These are phyloP conservation scores for Micropoecilia bifurca DNA, from an alignment of 2,797 vertebrate genomes.

Conservation along the genomic window DNA sequence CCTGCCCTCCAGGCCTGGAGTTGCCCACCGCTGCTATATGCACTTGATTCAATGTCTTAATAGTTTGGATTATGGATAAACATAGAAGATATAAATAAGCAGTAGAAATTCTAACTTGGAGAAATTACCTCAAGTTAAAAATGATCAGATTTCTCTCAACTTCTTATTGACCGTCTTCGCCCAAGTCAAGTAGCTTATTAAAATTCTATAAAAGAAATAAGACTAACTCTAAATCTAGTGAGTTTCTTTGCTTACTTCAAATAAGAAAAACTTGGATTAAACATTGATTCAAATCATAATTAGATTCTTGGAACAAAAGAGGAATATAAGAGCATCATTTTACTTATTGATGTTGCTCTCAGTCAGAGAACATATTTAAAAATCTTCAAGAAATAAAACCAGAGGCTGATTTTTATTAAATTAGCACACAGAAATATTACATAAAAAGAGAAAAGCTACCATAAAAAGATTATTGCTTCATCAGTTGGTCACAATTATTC, in stretches of 20 bases:
- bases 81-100: background rate
- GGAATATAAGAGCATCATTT: background rate
- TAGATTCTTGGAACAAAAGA: background rate
- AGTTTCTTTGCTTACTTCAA: background rate
- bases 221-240: background rate
- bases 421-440: background rate
- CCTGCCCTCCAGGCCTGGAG: no score
- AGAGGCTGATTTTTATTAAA: background rate
- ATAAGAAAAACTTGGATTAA: constrained; percentile 6
- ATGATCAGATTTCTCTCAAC: background rate
- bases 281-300: background rate
- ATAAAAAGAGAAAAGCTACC: background rate
- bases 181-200: background rate
- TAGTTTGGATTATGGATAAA: background rate
- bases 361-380: background rate
- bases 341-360: background rate
- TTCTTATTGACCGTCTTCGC: background rate
- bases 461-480: background rate
- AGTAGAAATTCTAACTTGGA: background rate
- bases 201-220: background rate
- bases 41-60: background rate
- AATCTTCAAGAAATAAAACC: background rate
- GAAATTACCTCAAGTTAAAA: background rate
- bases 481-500: background rate
- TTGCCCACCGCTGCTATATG: background rate